phyloP scores from a whole-genome alignment of 2,888 invertebrate genomes.

The Trissoscelio sp. region DNA sequence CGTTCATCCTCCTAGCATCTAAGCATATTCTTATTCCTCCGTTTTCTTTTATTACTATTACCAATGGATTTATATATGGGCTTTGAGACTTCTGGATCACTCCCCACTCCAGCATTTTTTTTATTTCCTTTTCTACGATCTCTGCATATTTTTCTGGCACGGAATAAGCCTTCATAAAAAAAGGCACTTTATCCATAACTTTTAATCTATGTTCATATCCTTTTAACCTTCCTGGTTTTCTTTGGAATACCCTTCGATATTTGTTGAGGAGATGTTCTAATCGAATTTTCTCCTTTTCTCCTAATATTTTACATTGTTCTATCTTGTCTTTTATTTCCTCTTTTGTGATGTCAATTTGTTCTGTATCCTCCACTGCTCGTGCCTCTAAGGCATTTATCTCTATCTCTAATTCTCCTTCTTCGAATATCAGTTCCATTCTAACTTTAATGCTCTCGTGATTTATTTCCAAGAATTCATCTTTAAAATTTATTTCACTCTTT shows the following conservation, averaged over 20 bases:
- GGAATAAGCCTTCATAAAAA: not conserved
- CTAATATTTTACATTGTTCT: not conserved
- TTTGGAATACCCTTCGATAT: too few relatives aligned
- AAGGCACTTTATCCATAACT: not conserved
- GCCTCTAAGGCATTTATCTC: not conserved
- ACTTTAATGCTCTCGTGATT: not conserved
- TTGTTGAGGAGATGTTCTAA: too few relatives aligned
- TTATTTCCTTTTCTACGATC: not conserved
- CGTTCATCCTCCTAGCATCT: too few relatives aligned
- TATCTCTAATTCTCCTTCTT: not conserved
- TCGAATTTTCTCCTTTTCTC: not conserved
- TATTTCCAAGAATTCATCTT: not conserved
- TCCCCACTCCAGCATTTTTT: not conserved
- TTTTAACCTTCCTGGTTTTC: too few relatives aligned
- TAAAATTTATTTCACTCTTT: not conserved
- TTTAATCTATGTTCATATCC: not conserved
- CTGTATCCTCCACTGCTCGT: too few relatives aligned
- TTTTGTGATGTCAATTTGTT: too few relatives aligned
- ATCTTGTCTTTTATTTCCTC: too few relatives aligned
- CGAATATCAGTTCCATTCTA: not conserved
- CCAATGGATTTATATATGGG: too few relatives aligned
- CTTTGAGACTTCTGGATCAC: not conserved
- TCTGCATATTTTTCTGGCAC: not conserved
- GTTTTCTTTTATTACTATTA: not conserved
- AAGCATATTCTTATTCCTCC: too few relatives aligned